Evolutionary conservation across 1,140 invertebrate species (phyloP).

Genomic region (Pogonomyrmex californicus): DNA sequence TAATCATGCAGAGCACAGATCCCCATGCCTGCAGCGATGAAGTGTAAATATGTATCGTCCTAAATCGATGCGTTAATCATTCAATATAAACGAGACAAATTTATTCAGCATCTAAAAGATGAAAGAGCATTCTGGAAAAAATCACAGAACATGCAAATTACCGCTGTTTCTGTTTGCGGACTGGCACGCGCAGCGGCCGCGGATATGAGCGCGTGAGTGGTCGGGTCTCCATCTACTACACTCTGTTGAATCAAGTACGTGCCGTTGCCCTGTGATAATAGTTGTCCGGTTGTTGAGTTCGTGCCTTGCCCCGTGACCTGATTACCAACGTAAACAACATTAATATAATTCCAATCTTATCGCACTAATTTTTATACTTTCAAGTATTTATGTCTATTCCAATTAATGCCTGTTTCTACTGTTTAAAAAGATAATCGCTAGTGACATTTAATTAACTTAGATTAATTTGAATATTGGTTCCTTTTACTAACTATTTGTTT

Average conservation of each 20-base stretch:
- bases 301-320: constrained; percentile 84
- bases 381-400: no score
- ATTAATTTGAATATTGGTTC: no score
- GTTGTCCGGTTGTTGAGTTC: constrained; percentile 88
- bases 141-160: constrained; percentile 75
- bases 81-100: constrained; percentile 16
- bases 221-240: constrained; percentile 88
- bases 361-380: not conserved
- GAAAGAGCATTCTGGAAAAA: constrained; percentile 43
- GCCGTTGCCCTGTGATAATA: constrained; percentile 87
- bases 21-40: constrained; percentile 64
- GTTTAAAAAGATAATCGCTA: no score
- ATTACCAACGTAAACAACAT: not conserved
- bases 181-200: constrained; percentile 89
- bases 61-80: constrained; percentile 29
- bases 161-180: constrained; percentile 91
- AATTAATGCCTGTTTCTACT: no score
- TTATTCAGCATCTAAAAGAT: constrained; percentile 54
- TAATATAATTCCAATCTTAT: not conserved
- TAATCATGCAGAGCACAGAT: constrained; percentile 67
- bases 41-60: constrained; percentile 28
- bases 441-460: no score
- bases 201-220: constrained; percentile 88
- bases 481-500: not conserved
- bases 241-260: constrained; percentile 90